These are phyloP conservation scores for Loriculus beryllinus DNA, from an alignment of 2,797 vertebrate species.

Conservation along the genomic window DNA sequence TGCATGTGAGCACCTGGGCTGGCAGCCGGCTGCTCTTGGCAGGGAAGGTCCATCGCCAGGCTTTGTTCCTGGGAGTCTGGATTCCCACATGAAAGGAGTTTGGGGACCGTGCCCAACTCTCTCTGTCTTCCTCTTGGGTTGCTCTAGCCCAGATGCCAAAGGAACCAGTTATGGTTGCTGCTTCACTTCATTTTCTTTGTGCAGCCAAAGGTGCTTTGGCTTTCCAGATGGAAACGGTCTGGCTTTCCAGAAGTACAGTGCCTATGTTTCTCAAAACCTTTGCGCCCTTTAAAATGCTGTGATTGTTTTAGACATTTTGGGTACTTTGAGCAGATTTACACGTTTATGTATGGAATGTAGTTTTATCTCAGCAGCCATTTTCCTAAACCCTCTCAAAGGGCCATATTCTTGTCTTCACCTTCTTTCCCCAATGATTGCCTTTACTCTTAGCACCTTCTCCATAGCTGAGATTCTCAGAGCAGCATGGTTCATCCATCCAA, in stretches of 20 bases:
- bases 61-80: slow-evolving; percentile 41
- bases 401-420: background rate
- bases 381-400: background rate
- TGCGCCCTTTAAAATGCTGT: background rate
- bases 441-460: background rate
- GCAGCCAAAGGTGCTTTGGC: background rate
- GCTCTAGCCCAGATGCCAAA: background rate
- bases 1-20: slow-evolving; percentile 52
- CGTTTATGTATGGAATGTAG: background rate
- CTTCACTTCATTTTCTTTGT: slow-evolving; percentile 11
- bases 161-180: background rate
- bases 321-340: background rate
- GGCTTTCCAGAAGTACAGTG: background rate
- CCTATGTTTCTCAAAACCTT: background rate
- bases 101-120: background rate
- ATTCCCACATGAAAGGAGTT: slow-evolving; percentile 34
- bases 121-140: background rate
- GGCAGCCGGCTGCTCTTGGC: slow-evolving; percentile 35
- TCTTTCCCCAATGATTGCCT: background rate
- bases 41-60: background rate
- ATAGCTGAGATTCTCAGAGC: background rate
- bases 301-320: background rate
- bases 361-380: background rate
- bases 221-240: background rate
- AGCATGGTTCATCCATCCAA: background rate